Base-by-base conservation (phyloP, 2,113 vertebrate genomes). In the Lamprologus lemairii region DNA sequence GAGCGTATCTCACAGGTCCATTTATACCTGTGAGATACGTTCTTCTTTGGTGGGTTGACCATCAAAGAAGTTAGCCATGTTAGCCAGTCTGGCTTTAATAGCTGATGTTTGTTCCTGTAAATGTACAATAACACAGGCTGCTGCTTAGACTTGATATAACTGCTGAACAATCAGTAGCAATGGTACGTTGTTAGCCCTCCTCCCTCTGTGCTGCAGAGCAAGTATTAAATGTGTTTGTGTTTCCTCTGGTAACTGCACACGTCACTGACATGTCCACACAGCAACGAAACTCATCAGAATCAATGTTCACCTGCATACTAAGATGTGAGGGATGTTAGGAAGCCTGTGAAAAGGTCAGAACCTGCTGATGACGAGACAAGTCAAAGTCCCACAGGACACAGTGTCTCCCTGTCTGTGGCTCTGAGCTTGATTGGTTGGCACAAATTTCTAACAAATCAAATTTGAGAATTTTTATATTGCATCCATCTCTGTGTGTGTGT, bases 251-350 rank as follows among this genome's bases (percentile, higher is more conserved):
- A 21, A 3, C 63, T 40, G 31, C 31, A 9, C 17, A 33, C 6
- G 31, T n/a, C 60, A n/a, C 33, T 65, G 60, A 37, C 19, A 10
- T 33, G 5, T 73, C 65, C 19, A 42, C 12, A 71, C 2, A 3
- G 10, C 3, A 42, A 26, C 40, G 2, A 10, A 10, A 73, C n/a
- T 73, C 58, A 19, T 33, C 58, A 60, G 58, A 33, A 11, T 37
- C 35, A 2, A 1, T 37, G 63, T 0, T 0, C 60, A 65, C 1
- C 60, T 65, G 4, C 60, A 65, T 1, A 37, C 37, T 47, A 11
- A 11, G 31, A 35, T 65, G 0, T 3, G 33, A 11, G 21, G 11
- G 60, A 21, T 28, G 13, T 16, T 71, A 2, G 26, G 31, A 65
- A 13, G 19, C 10, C 31, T n/a, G 9, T 65, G 17, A 3, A 7